A percentile compares a stretch with the other conserved stretches of the same genome.
Evolutionary conservation across 2,888 invertebrate species (phyloP).

Genomic region (Ommatoiulus sabulosus): DNA sequence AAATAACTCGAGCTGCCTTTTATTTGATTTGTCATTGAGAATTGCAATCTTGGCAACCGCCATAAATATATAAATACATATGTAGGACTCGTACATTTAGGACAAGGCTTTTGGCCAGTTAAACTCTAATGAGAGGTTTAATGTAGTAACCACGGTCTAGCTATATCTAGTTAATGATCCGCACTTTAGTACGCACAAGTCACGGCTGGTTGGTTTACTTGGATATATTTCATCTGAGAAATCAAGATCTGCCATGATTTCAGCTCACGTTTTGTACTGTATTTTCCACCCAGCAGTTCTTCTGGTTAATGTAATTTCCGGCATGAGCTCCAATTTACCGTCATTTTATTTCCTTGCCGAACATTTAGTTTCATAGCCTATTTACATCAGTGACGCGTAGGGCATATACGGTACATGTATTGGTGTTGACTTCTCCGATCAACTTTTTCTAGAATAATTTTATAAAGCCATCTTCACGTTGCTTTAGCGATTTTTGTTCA

Average conservation of each 20-base stretch:
- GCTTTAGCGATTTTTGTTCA: no score
- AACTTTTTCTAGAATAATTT: background rate
- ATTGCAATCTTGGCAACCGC: conserved; percentile 23
- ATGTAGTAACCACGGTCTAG: background rate
- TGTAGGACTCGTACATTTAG: conserved; percentile 10
- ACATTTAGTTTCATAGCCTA: background rate
- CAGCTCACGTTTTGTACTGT: background rate
- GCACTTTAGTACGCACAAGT: background rate
- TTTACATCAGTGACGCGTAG: background rate
- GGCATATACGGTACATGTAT: background rate
- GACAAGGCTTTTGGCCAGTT: conserved; percentile 39
- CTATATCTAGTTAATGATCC: background rate
- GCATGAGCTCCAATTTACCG: background rate
- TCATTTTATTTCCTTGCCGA: background rate
- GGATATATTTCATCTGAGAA: background rate
- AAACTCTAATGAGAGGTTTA: background rate
- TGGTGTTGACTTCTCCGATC: background rate
- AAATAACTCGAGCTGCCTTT: conserved; percentile 13
- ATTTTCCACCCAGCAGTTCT: conserved; percentile 25
- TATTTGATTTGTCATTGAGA: conserved; percentile 44
- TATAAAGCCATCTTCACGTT: no score
- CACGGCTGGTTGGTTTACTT: background rate
- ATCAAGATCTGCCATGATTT: background rate
- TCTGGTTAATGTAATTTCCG: background rate
- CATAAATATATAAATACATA: conserved; percentile 8